A percentile compares a stretch with the other conserved stretches of the same genome.
These are phyloP conservation scores for Pimephales promelas DNA, from an alignment of 2,113 vertebrate species.

Conservation along the genomic window DNA sequence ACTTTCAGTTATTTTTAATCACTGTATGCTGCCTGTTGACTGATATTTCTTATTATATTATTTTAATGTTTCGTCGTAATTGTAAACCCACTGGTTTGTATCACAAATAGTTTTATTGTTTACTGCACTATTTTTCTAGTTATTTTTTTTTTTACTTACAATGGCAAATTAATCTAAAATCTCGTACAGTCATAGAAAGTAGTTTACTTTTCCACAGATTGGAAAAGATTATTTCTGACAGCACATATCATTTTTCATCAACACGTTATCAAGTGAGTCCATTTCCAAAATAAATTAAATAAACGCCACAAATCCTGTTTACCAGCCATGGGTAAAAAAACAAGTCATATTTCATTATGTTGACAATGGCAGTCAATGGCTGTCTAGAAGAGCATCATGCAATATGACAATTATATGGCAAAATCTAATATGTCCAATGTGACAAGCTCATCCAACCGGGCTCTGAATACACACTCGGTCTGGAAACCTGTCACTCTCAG, in stretches of 20 bases:
- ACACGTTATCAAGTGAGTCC: neutral
- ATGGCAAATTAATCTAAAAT: no score
- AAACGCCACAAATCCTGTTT: constrained; percentile 24
- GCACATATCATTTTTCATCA: constrained; percentile 15
- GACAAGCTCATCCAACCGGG: neutral
- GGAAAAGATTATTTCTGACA: constrained; percentile 26
- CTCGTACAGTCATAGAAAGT: no score
- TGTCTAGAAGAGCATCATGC: constrained; percentile 24
- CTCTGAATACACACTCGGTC: constrained; percentile 3
- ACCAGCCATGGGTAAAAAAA: constrained; percentile 9
- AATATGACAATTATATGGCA: constrained; percentile 18
- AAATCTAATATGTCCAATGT: constrained; percentile 15
- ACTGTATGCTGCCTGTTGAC: no score
- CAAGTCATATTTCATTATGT: constrained; percentile 36
- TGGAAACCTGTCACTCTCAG: constrained; percentile 20
- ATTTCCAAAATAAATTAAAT: constrained; percentile 31
- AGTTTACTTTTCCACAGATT: neutral
- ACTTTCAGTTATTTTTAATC: no score
- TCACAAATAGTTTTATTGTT: no score
- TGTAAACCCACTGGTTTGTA: no score
- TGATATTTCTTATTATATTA: no score
- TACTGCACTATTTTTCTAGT: no score
- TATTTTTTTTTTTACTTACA: no score
- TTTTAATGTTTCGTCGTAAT: no score
- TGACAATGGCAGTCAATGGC: neutral